Evolutionary conservation across 2,113 vertebrate genomes (phyloP), one percentile per base, ranked within the genome.

Genomic region (Rhipidura dahli): DNA sequence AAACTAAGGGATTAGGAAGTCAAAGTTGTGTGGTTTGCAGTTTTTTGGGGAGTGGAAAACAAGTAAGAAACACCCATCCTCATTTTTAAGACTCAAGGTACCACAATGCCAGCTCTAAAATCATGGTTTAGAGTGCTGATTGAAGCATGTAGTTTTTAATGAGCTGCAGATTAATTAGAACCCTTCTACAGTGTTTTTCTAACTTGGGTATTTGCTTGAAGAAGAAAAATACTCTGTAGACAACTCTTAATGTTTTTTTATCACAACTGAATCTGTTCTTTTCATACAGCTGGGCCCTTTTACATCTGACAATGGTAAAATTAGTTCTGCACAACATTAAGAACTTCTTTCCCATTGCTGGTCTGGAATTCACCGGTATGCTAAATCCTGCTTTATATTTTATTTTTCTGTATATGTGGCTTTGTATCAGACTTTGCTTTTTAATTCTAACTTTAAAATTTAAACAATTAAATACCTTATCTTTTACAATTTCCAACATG

Each of bases 231-330:
- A 51, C 21, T 53, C 47, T 72, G 27, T 60, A 66, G n/a, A 21
- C 40, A 70, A 79, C 14, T 83, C 8, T 28, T 70, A 30, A 15
- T 71, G 28, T 18, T 72, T 31, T 56, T 72, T 95, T 96, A 59
- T 83, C 44, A 87, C 7, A 5, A 66, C 60, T 45, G 76, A 51
- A 87, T 45, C 61, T 65, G 9, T 91, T 94, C 9, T 94, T 76
- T 88, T 60, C 69, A 50, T 89, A 35, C 87, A 99, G 99, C 97
- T 99, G 99, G 99, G 98, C 98, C 96, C 98, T 99, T 92, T 98
- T 99, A 15, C 99, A 99, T 90, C 96, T 99, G 97, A 99, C 98
- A 66, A 98, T 99, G 99, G 98, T 99, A 76, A 99, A 99, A 97
- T 97, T 99, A 92, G 98, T 98, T 92, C 98, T 99, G 96, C 98